phyloP scores from a whole-genome alignment of 2,888 invertebrate species.

The Anagyrus pseudococci region DNA sequence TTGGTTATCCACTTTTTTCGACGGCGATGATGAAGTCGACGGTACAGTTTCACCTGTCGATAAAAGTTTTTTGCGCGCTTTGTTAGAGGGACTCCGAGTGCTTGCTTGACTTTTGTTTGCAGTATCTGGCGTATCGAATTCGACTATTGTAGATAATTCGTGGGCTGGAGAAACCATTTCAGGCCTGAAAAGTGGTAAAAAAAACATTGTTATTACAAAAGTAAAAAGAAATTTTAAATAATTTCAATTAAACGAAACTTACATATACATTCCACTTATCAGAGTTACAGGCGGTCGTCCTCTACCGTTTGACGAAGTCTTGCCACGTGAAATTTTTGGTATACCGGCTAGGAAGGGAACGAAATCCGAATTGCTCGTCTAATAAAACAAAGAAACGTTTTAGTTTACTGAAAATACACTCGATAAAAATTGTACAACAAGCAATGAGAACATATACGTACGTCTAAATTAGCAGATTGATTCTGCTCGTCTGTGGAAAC shows the following conservation, averaged over 20 bases:
- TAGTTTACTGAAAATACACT: not conserved
- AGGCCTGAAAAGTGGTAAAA: conserved; percentile 18
- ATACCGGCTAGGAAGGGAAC: conserved; percentile 50
- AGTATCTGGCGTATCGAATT: conserved; percentile 73
- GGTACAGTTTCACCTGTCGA: conserved; percentile 11
- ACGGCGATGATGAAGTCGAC: conserved; percentile 19
- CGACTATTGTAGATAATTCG: conserved; percentile 73
- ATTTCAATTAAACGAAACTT: conserved; percentile 15
- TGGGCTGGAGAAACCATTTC: conserved; percentile 54
- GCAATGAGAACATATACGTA: conserved; percentile 1
- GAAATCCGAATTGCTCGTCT: conserved; percentile 42
- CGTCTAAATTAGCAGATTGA: conserved; percentile 26
- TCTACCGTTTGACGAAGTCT: conserved; percentile 39
- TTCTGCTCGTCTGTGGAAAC: conserved; percentile 4
- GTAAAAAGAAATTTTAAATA: not conserved
- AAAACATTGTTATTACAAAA: not conserved
- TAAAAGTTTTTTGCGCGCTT: conserved; percentile 25
- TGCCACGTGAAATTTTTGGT: conserved; percentile 44
- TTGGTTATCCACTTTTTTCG: conserved; percentile 29
- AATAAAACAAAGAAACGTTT: not conserved
- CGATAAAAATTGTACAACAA: not conserved
- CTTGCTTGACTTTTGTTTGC: conserved; percentile 54
- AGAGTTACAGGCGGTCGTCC: conserved; percentile 52
- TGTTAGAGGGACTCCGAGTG: conserved; percentile 43
- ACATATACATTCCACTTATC: conserved; percentile 50